Evolutionary conservation across 2,797 vertebrate species (phyloP).

Genomic region (Poeciliopsis gracilis): DNA sequence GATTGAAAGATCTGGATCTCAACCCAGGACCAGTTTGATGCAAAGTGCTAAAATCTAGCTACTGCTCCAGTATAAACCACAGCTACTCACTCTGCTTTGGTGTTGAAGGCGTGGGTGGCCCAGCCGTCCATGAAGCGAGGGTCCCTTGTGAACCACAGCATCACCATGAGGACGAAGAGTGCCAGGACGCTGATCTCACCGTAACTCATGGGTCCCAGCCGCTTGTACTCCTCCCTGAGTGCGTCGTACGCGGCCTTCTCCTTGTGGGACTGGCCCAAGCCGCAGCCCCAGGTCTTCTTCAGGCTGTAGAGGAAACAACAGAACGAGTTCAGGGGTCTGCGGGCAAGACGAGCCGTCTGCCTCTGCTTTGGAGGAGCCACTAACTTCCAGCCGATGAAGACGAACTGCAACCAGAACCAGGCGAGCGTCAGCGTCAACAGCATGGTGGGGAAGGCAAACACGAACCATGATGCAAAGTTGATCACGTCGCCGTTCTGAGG

Average conservation of each 20-base stretch:
- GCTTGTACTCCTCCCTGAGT: slow-evolving; percentile 82
- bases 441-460: slow-evolving; percentile 94
- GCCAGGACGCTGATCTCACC: slow-evolving; percentile 86
- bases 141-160: slow-evolving; percentile 93
- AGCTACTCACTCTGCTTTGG: slow-evolving; percentile 82
- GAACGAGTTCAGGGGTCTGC: background rate
- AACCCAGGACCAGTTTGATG: background rate
- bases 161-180: slow-evolving; percentile 86
- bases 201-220: slow-evolving; percentile 86
- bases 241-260: slow-evolving; percentile 80
- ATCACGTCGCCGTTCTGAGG: slow-evolving; percentile 86
- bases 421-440: slow-evolving; percentile 86
- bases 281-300: slow-evolving; percentile 82
- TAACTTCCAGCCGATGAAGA: slow-evolving; percentile 89
- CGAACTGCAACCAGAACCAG: slow-evolving; percentile 91
- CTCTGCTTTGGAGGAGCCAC: slow-evolving; percentile 39
- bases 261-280: slow-evolving; percentile 64
- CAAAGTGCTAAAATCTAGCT: background rate
- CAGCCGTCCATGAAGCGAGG: slow-evolving; percentile 92
- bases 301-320: slow-evolving; percentile 71
- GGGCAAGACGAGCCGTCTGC: fast-evolving
- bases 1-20: background rate
- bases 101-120: slow-evolving; percentile 83
- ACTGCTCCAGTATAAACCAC: background rate
- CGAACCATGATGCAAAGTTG: slow-evolving; percentile 97